Evolutionary conservation across 2,113 vertebrate species (phyloP), one percentile per base, ranked within the genome.

Genomic region (Podiceps cristatus): DNA sequence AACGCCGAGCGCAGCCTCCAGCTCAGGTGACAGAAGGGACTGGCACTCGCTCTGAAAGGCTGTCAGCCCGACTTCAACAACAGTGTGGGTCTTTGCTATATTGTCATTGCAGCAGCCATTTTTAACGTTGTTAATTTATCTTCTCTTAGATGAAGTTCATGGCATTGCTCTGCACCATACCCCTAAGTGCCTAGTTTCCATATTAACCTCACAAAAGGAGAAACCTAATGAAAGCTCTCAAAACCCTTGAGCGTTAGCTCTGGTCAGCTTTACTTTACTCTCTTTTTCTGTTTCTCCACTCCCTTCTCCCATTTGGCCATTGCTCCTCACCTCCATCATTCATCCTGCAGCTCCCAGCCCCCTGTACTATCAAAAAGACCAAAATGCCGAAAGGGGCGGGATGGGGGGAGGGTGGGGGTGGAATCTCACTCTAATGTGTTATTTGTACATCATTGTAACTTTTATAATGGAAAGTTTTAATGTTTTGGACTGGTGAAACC

Each of bases 21-120:
- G 33, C 44, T 4, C 1, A 0, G 63, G 50, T 13, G 3, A 14
- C 27, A 18, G 62, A 2, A 22, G 55, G 29, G 25, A 16, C 62
- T 1, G 40, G n/a, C 47, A 31, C 9, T 8, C 1, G 14, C 67
- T 29, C 11, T 4, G 49, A 7, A 23, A 20, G 84, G 63, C 40
- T 20, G 35, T 13, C 40, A 31, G 42, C 56, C 62, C 9, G 0
- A 18, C 42, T 4, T 19, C 4, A 49, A 20, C 49, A 63, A 18
- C 56, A 52, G 49, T 1, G 1, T 6, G 25, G 33, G 23, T 2
- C 9, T 7, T 14, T 45, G 44, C 77, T n/a, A 1, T 7, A 4
- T 4, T 9, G 20, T 7, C 29, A 3, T 9, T 24, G 10, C 62
- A 58, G 29, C 9, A 17, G 27, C 9, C 11, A 2, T 33, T 25